Conservation (phyloP, 2,888 invertebrate species). For the Eristalis arbustorum region DNA sequence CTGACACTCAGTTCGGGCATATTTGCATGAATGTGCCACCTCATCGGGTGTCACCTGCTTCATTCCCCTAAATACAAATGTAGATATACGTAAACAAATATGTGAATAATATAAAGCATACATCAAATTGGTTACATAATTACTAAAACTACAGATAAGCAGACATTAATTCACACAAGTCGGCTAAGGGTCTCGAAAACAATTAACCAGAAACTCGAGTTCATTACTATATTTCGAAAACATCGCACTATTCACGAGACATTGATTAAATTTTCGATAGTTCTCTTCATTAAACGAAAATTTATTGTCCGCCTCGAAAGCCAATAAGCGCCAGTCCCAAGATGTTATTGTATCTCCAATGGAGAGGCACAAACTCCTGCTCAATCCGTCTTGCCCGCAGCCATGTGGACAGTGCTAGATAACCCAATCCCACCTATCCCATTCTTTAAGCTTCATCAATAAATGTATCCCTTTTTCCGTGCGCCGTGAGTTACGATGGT, state of each 20-base stretch:
- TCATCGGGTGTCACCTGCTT: too few species aligned
- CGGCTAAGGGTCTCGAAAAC: too few species aligned
- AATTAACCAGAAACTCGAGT: too few species aligned
- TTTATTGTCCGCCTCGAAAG: conserved; percentile 22
- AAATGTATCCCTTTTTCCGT: conserved; percentile 17
- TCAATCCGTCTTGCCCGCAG: background rate
- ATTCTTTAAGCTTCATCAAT: conserved; percentile 3
- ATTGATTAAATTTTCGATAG: conserved; percentile 46
- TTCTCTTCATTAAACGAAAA: conserved; percentile 27
- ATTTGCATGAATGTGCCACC: background rate
- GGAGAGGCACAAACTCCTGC: background rate
- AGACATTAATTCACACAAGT: too few species aligned
- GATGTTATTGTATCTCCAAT: background rate
- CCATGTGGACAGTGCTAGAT: conserved; percentile 10
- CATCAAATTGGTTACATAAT: too few species aligned
- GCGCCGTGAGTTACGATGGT: background rate
- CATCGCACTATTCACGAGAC: conserved; percentile 2
- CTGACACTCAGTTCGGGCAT: background rate
- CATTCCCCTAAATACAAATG: too few species aligned
- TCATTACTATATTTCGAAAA: conserved; percentile 11
- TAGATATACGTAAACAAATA: too few species aligned
- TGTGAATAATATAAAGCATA: too few species aligned
- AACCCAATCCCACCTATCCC: background rate
- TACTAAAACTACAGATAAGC: too few species aligned
- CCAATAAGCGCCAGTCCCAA: background rate